These are phyloP conservation scores for Nansenia antarctica DNA, from an alignment of 2,113 vertebrate genomes.

Conservation along the genomic window DNA sequence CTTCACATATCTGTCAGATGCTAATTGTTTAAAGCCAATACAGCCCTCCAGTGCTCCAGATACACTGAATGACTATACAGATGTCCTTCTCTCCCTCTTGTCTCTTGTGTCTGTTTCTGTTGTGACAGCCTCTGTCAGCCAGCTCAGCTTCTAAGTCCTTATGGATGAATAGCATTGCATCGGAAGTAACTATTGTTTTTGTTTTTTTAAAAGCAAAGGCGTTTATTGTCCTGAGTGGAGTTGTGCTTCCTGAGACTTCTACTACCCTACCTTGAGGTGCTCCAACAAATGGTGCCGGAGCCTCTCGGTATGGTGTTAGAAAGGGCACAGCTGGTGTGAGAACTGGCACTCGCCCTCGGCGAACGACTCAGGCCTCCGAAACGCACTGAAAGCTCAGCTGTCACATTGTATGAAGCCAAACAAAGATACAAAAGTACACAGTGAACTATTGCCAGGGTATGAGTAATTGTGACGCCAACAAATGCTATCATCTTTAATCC, in stretches of 20 bases:
- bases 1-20: neutral
- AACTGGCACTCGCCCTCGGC: constrained; percentile 4
- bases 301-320: constrained; percentile 24
- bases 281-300: constrained; percentile 1
- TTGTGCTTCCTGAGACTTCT: neutral
- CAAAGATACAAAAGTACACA: neutral
- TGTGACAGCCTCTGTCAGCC: neutral
- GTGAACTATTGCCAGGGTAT: neutral
- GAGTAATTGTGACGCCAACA: neutral
- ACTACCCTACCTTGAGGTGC: neutral
- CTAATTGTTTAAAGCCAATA: neutral
- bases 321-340: constrained; percentile 25
- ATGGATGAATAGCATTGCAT: neutral
- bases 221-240: neutral
- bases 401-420: constrained; percentile 30
- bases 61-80: neutral
- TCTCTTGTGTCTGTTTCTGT: neutral
- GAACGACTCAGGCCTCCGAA: constrained; percentile 10
- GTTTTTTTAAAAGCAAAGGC: neutral
- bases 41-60: neutral
- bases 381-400: constrained; percentile 21
- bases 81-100: neutral
- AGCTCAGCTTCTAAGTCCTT: neutral
- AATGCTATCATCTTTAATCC: neutral
- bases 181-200: too few species aligned